Evolutionary conservation across 2,888 invertebrate species (phyloP).

Genomic region (Apamea monoglypha): DNA sequence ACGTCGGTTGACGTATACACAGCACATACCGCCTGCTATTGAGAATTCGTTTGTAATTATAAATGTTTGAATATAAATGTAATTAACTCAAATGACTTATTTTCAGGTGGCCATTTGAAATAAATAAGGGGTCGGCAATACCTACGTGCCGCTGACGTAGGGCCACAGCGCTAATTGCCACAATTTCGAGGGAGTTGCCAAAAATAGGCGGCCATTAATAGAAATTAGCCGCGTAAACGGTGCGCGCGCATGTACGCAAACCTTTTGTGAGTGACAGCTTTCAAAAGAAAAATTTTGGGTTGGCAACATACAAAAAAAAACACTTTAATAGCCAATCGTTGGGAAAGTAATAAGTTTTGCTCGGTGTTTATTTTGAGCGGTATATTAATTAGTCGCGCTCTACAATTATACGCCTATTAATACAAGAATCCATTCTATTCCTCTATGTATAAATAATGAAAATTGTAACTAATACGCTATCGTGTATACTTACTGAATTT

Average conservation of each 20-base stretch:
- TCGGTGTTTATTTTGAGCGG: slow-evolving; percentile 23
- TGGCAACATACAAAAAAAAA: slow-evolving; percentile 38
- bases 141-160: slow-evolving; percentile 30
- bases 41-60: background rate
- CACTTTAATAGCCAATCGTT: slow-evolving; percentile 20
- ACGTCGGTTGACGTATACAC: background rate
- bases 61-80: background rate
- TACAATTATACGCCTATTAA: slow-evolving; percentile 46
- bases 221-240: slow-evolving; percentile 45
- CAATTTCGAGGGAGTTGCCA: slow-evolving; percentile 50
- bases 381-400: slow-evolving; percentile 37
- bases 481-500: slow-evolving; percentile 20
- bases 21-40: background rate
- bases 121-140: slow-evolving; percentile 51
- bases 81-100: background rate
- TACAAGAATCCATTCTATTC: slow-evolving; percentile 32
- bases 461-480: slow-evolving; percentile 23
- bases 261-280: slow-evolving; percentile 49
- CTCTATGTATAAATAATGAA: slow-evolving; percentile 24
- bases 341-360: slow-evolving; percentile 30
- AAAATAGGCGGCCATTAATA: slow-evolving; percentile 47
- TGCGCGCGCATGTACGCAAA: slow-evolving; percentile 38
- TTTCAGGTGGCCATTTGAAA: slow-evolving; percentile 34
- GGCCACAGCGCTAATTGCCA: slow-evolving; percentile 54
- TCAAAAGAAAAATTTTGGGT: slow-evolving; percentile 46